Evolutionary conservation across 2,113 vertebrate genomes (phyloP), one percentile per base, ranked within the genome.

Genomic region (Dendropsophus ebraccatus): DNA sequence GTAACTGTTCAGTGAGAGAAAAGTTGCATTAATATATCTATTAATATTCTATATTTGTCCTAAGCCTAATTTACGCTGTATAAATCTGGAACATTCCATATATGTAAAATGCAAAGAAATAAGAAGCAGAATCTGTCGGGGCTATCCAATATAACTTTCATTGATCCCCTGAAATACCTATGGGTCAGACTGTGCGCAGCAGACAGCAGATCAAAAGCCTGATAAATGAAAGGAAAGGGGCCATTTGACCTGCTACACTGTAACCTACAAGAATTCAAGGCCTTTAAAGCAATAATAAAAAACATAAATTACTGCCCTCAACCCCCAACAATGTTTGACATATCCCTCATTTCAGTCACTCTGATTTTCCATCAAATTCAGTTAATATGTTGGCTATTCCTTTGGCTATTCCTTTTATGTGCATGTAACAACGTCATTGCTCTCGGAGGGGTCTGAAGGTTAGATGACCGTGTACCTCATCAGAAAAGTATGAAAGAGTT

Each of bases 131-230:
- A 77, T 77, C 49, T 77, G 28, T 32, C 21, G 49, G 74, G 11
- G 74, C 49, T 77, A 52, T 30, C 25, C 49, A 17, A 77, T 77
- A 62, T 50, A 47, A 32, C 41, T 50, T 23, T 5, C 32, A 60
- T 41, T 84, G 52, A 76, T 84, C 72, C 52, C 54, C 5, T 49
- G 72, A 45, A 80, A 80, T 84, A 84, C 52, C 54, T 76, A 75
- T 41, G 32, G 69, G 19, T 75, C 56, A 56, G 23, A 70, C 19
- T 60, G 35, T 14, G 50, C 47, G 14, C 72, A 45, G 28, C 52
- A 91, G 93, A 92, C 91, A 96, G 95, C 96, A 96, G 96, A 98
- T 98, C 96, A 98, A 97, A 97, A 95, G 95, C 87, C 94, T 95
- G 95, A 96, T 95, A 94, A 94, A 96, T 96, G 96, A 96, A 96